Conservation (phyloP, 2,113 vertebrate genomes). For the Benitochromis conjunctus region DNA sequence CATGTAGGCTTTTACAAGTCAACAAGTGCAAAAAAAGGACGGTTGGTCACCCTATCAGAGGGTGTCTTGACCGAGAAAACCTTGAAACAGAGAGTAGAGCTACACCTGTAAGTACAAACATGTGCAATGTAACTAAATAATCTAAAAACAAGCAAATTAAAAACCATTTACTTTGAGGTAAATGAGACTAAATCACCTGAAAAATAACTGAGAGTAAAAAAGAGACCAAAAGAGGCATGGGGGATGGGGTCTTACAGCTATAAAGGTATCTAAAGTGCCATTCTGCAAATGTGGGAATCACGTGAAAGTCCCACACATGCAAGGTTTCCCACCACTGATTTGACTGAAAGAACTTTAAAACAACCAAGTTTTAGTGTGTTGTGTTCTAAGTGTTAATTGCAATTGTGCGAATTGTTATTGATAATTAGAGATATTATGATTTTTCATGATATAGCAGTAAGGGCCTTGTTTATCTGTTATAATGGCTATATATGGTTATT, state of each 20-base stretch:
- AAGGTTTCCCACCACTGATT: neutral
- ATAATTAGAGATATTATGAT: neutral
- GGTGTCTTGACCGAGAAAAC: neutral
- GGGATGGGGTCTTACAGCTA: neutral
- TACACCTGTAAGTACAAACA: neutral
- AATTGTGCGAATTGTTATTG: neutral
- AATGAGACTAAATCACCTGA: neutral
- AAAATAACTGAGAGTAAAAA: neutral
- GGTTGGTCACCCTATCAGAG: neutral
- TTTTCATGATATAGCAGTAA: neutral
- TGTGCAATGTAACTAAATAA: neutral
- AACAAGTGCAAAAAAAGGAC: too few species aligned
- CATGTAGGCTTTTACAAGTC: too few species aligned
- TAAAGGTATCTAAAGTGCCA: neutral
- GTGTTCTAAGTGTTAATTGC: neutral
- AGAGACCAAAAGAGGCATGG: neutral
- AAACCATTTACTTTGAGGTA: neutral
- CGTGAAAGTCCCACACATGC: neutral
- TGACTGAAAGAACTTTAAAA: neutral
- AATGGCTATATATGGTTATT: neutral
- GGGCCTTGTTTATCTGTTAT: neutral
- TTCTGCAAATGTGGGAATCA: neutral
- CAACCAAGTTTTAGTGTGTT: neutral
- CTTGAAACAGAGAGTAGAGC: neutral
- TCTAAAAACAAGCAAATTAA: neutral